A percentile compares a stretch with the other conserved stretches of the same genome.
These are phyloP conservation scores for Drosophila phalerata DNA, from an alignment of 2,888 invertebrate species.

Conservation along the genomic window DNA sequence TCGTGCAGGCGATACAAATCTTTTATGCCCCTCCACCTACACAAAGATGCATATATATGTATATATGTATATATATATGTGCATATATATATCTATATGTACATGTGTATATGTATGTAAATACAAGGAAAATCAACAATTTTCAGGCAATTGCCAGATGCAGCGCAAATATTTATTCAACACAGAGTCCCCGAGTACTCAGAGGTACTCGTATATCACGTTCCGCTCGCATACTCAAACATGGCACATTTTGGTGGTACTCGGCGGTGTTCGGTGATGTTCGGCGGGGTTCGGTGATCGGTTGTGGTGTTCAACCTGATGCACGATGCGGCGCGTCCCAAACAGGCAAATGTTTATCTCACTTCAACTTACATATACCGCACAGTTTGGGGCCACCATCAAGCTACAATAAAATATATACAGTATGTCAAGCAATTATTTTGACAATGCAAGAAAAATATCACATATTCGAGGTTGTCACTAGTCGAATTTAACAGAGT, in stretches of 20 bases:
- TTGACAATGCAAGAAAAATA: background rate
- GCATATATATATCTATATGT: conserved; percentile 2
- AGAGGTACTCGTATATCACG: conserved; percentile 46
- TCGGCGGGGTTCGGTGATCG: background rate
- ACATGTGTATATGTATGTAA: conserved; percentile 16
- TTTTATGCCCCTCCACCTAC: conserved; percentile 36
- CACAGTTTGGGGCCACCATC: conserved; percentile 24
- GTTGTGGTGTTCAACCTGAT: conserved; percentile 39
- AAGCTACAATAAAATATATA: conserved; percentile 3
- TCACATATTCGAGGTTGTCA: background rate
- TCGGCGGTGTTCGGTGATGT: conserved; percentile 5
- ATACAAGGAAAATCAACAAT: conserved; percentile 40
- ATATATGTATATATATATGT: conserved; percentile 4
- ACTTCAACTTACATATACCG: conserved; percentile 28
- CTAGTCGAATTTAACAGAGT: too few species aligned
- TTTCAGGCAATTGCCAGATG: conserved; percentile 43
- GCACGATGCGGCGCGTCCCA: conserved; percentile 39
- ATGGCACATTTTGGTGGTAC: conserved; percentile 27
- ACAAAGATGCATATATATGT: conserved; percentile 21
- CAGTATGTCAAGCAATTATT: background rate
- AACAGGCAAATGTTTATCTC: conserved; percentile 53
- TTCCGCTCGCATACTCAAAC: conserved; percentile 49
- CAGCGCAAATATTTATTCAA: conserved; percentile 48
- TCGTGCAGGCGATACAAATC: conserved; percentile 61
- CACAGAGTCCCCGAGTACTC: conserved; percentile 25